These are phyloP conservation scores for Brachionus calyciflorus DNA, from an alignment of 1,140 invertebrate genomes.

Conservation along the genomic window DNA sequence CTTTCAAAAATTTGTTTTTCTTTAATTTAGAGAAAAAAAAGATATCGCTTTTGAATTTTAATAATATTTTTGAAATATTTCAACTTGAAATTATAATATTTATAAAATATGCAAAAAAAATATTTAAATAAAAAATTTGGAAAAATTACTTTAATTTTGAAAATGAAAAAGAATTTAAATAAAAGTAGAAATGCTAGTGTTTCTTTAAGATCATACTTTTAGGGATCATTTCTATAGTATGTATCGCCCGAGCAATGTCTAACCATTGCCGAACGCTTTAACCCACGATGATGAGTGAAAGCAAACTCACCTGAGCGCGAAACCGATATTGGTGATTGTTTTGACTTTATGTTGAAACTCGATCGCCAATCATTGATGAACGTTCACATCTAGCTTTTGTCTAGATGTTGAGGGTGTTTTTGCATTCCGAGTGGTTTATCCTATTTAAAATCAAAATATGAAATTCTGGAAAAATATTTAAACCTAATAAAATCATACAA, in stretches of 20 bases:
- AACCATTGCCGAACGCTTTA: constrained; percentile 42
- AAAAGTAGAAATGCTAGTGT: not conserved
- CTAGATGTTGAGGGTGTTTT: constrained; percentile 5
- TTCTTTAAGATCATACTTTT: constrained; percentile 42
- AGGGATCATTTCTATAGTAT: constrained; percentile 43
- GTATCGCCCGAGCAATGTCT: constrained; percentile 41
- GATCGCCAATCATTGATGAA: constrained; percentile 29
- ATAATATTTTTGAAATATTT: not conserved
- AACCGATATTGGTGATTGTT: constrained; percentile 31
- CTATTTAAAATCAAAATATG: not conserved
- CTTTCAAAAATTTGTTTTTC: no score
- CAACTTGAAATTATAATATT: no score
- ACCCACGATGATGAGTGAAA: constrained; percentile 38
- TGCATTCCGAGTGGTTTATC: constrained; percentile 24
- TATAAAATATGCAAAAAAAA: not conserved
- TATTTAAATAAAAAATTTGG: not conserved
- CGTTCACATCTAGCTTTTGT: constrained; percentile 9
- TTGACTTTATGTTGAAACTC: not conserved
- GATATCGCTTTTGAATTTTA: constrained; percentile 19
- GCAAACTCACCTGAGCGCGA: constrained; percentile 28
- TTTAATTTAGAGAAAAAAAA: no score
- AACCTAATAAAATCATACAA: no score
- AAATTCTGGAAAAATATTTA: no score
- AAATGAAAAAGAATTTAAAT: not conserved
- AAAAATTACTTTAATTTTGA: not conserved